Percentiles rank a stretch among this genome's conserved stretches.
Conservation (phyloP, 2,888 invertebrate genomes). For the Labia minor region DNA sequence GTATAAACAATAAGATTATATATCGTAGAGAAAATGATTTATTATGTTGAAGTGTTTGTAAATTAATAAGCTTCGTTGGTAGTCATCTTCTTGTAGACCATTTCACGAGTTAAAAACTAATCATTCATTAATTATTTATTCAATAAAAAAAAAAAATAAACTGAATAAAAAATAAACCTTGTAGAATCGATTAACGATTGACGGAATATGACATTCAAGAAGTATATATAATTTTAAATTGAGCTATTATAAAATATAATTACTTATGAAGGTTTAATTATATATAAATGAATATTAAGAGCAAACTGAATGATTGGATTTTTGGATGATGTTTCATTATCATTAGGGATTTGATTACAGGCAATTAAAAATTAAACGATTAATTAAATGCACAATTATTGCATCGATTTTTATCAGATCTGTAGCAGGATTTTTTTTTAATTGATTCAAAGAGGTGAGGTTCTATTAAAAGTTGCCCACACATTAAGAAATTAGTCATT, state of each 20-base stretch:
- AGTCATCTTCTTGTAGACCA: no score
- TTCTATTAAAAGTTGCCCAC: not conserved
- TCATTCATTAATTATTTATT: no score
- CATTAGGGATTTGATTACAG: not conserved
- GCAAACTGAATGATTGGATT: not conserved
- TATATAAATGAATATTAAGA: not conserved
- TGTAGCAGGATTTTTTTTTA: not conserved
- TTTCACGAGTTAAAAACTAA: no score
- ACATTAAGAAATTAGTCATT: not conserved
- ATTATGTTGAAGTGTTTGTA: no score
- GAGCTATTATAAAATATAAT: not conserved
- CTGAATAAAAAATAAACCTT: no score
- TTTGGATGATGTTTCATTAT: not conserved
- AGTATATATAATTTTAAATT: no score
- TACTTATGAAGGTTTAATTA: not conserved
- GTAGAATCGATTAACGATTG: no score
- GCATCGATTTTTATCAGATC: not conserved
- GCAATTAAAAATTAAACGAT: slow-evolving; percentile 13
- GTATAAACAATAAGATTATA: no score
- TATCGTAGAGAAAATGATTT: no score
- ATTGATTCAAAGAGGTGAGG: not conserved
- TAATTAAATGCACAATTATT: not conserved
- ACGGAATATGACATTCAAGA: no score
- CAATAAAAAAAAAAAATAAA: no score
- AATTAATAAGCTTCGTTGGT: no score